Conservation (phyloP, 92 coral and sea anemone species). For the Virgularia gustaviana region DNA sequence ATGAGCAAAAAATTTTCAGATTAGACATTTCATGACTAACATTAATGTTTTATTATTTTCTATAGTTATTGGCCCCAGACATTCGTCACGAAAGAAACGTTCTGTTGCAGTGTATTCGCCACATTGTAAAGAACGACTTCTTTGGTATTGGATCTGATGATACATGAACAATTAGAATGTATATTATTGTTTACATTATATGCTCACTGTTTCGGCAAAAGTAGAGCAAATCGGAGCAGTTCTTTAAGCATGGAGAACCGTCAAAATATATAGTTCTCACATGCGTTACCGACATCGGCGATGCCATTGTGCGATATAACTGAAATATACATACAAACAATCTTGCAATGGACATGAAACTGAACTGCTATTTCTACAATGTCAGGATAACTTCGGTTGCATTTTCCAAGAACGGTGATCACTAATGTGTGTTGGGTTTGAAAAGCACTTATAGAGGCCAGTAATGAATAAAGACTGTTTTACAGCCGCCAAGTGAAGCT, state of each 20-base stretch:
- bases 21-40: background rate
- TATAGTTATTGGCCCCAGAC: slow-evolving; percentile 83
- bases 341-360: too few relatives aligned
- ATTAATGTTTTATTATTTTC: background rate
- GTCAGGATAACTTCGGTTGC: too few relatives aligned
- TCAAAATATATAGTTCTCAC: background rate
- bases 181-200: background rate
- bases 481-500: too few relatives aligned
- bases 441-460: too few relatives aligned
- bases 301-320: too few relatives aligned
- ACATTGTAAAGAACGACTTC: slow-evolving; percentile 75
- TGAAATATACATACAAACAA: too few relatives aligned
- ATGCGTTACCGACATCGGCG: background rate
- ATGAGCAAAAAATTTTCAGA: background rate
- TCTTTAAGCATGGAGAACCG: background rate
- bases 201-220: background rate
- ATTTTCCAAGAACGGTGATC: too few relatives aligned
- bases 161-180: background rate
- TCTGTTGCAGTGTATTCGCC: slow-evolving; percentile 85
- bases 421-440: too few relatives aligned
- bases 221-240: background rate
- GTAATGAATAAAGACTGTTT: too few relatives aligned
- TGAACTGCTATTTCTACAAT: too few relatives aligned
- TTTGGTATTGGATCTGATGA: slow-evolving; percentile 40
- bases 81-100: slow-evolving; percentile 89